Evolutionary conservation across 2,797 vertebrate species (phyloP).

Genomic region (Thalassophryne amazonica): DNA sequence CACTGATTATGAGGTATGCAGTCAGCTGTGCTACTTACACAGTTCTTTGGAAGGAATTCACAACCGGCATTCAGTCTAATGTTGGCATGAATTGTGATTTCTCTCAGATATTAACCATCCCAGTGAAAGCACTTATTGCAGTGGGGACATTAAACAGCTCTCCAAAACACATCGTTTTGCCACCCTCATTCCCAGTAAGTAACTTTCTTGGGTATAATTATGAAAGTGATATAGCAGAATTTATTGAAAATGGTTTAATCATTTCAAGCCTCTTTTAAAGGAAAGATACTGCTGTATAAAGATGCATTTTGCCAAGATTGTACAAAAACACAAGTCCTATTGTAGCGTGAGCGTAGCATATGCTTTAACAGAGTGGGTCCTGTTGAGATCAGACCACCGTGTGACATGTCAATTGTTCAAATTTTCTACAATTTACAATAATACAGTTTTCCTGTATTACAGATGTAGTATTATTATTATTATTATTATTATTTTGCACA

Average conservation of each 20-base stretch:
- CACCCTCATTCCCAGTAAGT: slow-evolving; percentile 94
- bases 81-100: background rate
- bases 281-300: no score
- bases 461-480: no score
- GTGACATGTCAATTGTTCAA: no score
- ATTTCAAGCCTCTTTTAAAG: background rate
- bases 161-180: slow-evolving; percentile 89
- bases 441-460: no score
- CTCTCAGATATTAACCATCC: slow-evolving; percentile 92
- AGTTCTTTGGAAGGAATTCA: background rate
- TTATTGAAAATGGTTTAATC: background rate
- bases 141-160: slow-evolving; percentile 91
- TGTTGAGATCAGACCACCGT: no score
- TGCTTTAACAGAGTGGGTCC: no score
- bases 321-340: no score
- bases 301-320: no score
- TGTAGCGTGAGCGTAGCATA: no score
- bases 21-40: background rate
- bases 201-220: background rate
- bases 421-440: no score
- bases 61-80: background rate
- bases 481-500: no score
- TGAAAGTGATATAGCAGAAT: background rate
- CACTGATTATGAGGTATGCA: slow-evolving; percentile 94
- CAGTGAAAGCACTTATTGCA: slow-evolving; percentile 93